Base-by-base conservation (phyloP, 2,113 vertebrate species). In the Gallinago jamesoni region DNA sequence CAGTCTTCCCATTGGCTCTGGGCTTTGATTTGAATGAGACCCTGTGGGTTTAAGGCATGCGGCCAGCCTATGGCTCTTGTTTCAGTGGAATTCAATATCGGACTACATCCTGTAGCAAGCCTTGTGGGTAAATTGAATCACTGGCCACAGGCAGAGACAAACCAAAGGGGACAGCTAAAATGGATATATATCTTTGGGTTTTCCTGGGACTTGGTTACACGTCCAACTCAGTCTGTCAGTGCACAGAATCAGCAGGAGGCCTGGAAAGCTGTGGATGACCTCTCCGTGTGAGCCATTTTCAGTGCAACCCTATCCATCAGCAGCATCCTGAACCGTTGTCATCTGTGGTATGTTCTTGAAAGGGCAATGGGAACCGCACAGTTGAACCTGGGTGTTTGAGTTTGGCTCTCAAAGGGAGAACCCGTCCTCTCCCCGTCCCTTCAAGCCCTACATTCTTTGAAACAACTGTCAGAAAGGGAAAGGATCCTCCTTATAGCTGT, bases 281-380 rank as follows among this genome's bases (percentile, higher is more conserved):
- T 50, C n/a, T 70, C 63, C 1, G 3, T 59, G 28, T 57, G 77
- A 67, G 12, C 28, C 12, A 3, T 73, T 87, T 68, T 55, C 69
- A 43, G 0, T 31, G n/a, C 55, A 62, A 4, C 4, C n/a, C 50
- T 41, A 70, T 4, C 57, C 41, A 59, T n/a, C 55, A 28, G 33
- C 41, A 35, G 45, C 37, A 24, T 43, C 50, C 68, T 63, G 63
- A 53, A 57, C 4, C 17, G 0, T 18, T 76, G 50, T 41, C 50
- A 31, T 10, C 37, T 4, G 4, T n/a, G 9, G 9, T 4, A 1
- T 11, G 20, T 33, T 47, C 56, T n/a, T 43, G 45, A 35, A 2
- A 12, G 35, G 35, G 39, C 1, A 2, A 25, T 37, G 25, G 63
- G 63, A 47, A 81, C 13, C 45, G 19, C 35, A 47, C 9, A 3